Conservation (phyloP, 2,888 invertebrate genomes). For the Caenorhabditis uteleia region DNA sequence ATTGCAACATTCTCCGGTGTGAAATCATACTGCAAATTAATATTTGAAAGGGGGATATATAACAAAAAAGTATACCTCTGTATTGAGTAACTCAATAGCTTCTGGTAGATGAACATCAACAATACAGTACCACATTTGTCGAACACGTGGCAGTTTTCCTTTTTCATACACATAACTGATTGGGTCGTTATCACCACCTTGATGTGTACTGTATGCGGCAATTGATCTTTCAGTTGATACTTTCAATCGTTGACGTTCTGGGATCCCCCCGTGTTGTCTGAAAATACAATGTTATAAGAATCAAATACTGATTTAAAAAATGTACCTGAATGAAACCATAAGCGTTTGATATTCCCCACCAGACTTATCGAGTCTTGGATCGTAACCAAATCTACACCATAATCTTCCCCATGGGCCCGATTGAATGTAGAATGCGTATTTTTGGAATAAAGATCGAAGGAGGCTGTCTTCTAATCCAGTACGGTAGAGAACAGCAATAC, state of each 20-base stretch:
- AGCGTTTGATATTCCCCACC: conserved; percentile 84
- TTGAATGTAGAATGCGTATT: conserved; percentile 83
- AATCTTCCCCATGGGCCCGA: conserved; percentile 91
- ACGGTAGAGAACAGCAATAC: conserved; percentile 76
- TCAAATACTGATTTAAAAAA: background rate
- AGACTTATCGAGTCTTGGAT: conserved; percentile 82
- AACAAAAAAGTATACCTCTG: conserved; percentile 1
- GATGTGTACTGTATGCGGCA: background rate
- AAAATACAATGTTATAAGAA: conserved; percentile 7
- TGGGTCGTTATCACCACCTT: conserved; percentile 14
- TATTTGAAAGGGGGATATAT: background rate
- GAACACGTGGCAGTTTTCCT: conserved; percentile 69
- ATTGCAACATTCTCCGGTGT: conserved; percentile 16
- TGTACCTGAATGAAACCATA: conserved; percentile 60
- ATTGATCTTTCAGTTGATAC: conserved; percentile 26
- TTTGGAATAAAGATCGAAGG: conserved; percentile 79
- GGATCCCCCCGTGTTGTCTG: conserved; percentile 62
- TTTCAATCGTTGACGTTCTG: conserved; percentile 63
- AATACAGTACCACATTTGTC: conserved; percentile 73
- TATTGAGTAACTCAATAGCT: background rate
- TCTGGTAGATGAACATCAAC: conserved; percentile 70
- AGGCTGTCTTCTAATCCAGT: conserved; percentile 61
- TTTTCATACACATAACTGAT: conserved; percentile 49
- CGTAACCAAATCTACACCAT: conserved; percentile 89
- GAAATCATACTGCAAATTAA: conserved; percentile 7